Conservation (phyloP, 2,797 vertebrate genomes). For the Chelon auratus region DNA sequence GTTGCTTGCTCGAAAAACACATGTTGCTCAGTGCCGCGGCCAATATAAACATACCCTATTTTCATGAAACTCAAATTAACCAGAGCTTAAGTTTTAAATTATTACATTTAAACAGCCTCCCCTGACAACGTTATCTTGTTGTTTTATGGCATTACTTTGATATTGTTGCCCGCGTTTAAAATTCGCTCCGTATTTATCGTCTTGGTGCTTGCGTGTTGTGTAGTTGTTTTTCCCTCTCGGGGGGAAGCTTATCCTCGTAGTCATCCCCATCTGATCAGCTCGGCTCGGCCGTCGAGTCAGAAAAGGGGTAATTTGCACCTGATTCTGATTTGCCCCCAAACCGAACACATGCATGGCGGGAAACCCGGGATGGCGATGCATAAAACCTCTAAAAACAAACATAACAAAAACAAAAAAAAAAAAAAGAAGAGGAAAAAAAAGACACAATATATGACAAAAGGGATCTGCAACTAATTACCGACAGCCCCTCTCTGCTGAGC, state of each 20-base stretch:
- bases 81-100: slow-evolving; percentile 29
- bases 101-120: slow-evolving; percentile 18
- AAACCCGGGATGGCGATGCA: slow-evolving; percentile 34
- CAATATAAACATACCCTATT: slow-evolving; percentile 31
- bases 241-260: slow-evolving; percentile 41
- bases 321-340: slow-evolving; percentile 67
- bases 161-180: slow-evolving; percentile 15
- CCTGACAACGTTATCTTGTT: slow-evolving; percentile 19
- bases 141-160: slow-evolving; percentile 25
- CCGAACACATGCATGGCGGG: slow-evolving; percentile 57
- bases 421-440: slow-evolving; percentile 24
- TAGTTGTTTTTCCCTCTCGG: slow-evolving; percentile 52
- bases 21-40: slow-evolving; percentile 42
- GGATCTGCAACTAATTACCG: slow-evolving; percentile 67
- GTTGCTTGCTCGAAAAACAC: slow-evolving; percentile 38
- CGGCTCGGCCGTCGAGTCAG: slow-evolving; percentile 45
- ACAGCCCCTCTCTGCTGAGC: slow-evolving; percentile 23
- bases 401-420: slow-evolving; percentile 37
- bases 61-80: slow-evolving; percentile 40
- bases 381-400: slow-evolving; percentile 57
- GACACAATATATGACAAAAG: slow-evolving; percentile 57
- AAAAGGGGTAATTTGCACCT: slow-evolving; percentile 65
- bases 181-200: slow-evolving; percentile 33
- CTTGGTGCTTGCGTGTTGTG: slow-evolving; percentile 38
- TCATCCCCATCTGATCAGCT: slow-evolving; percentile 55